Conservation (phyloP, 2,797 vertebrate species). For the Scolopax rusticola region DNA sequence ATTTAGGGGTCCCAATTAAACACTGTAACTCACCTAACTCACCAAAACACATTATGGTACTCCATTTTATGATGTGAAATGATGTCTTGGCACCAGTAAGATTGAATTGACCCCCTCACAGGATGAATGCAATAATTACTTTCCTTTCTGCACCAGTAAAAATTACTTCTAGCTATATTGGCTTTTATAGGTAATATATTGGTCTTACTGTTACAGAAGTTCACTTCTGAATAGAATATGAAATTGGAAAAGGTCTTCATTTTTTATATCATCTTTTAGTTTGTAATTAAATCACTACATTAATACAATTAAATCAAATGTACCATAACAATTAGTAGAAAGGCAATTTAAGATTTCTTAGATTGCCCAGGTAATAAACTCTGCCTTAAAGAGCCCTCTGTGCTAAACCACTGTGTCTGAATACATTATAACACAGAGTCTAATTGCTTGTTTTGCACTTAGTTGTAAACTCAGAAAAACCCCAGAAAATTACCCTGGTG, state of each 20-base stretch:
- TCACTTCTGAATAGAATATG: background rate
- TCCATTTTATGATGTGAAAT: background rate
- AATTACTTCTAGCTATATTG: background rate
- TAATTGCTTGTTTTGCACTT: background rate
- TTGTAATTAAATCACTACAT: background rate
- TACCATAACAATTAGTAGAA: background rate
- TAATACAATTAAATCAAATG: background rate
- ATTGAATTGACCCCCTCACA: conserved; percentile 1
- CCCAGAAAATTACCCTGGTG: background rate
- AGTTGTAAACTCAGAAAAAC: background rate
- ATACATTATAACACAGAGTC: background rate
- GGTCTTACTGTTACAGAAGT: background rate
- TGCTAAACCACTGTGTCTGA: background rate
- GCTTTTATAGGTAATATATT: conserved; percentile 10
- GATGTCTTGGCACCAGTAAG: background rate
- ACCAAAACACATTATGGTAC: background rate
- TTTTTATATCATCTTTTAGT: background rate
- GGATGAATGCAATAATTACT: background rate
- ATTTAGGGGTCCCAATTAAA: conserved; percentile 33
- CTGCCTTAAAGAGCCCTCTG: background rate
- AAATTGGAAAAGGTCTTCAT: background rate
- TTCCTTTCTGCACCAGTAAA: conserved; percentile 1
- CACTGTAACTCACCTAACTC: background rate
- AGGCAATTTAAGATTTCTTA: background rate
- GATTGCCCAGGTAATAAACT: background rate